A percentile compares a stretch with the other conserved stretches of the same genome.
Evolutionary conservation across 1,140 invertebrate genomes (phyloP).

Genomic region (Aphis gossypii): DNA sequence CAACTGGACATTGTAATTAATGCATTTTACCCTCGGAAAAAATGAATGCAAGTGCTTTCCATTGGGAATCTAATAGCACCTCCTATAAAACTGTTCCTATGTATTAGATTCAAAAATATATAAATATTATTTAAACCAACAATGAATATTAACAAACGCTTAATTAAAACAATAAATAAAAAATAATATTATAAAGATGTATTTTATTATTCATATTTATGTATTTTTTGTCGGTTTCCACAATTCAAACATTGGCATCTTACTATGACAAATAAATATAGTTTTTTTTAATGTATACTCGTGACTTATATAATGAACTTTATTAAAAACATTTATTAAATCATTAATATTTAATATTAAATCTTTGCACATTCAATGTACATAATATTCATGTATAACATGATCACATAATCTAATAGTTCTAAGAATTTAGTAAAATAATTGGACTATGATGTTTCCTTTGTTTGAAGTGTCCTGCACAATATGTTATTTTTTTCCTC

Average conservation of each 20-base stretch:
- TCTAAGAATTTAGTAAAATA: no score
- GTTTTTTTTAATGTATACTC: no score
- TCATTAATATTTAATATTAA: no score
- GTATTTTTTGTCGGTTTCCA: no score
- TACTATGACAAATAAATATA: neutral
- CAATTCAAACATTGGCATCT: neutral
- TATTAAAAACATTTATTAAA: no score
- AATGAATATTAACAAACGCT: neutral
- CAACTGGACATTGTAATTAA: conserved; percentile 26
- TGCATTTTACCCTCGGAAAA: neutral
- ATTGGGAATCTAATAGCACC: neutral
- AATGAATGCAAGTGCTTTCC: neutral
- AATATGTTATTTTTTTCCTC: neutral
- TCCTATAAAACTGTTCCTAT: neutral
- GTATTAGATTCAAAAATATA: neutral
- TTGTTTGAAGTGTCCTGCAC: neutral
- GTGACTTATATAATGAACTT: neutral
- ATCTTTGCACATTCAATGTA: no score
- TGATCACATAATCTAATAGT: no score
- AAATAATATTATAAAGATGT: no score
- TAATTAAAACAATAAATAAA: neutral
- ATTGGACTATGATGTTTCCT: neutral
- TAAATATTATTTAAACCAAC: neutral
- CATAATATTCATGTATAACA: no score
- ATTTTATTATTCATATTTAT: neutral